Percentiles rank a stretch among this genome's conserved stretches.
These are phyloP conservation scores for Enteromius anoplus DNA, from an alignment of 2,797 vertebrate genomes.

Conservation along the genomic window DNA sequence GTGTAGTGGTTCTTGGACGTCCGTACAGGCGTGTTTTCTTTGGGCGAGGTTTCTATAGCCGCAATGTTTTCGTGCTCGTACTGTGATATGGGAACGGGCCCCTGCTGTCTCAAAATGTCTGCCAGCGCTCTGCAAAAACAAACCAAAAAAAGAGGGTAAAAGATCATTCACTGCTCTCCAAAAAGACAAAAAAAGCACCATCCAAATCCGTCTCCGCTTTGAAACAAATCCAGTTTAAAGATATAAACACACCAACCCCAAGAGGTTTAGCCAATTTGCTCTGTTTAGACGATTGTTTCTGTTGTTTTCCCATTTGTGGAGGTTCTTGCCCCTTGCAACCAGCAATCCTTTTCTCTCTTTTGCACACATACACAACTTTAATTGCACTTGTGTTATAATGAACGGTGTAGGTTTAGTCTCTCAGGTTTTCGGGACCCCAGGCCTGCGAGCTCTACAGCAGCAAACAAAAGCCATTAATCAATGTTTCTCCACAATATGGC, in stretches of 20 bases:
- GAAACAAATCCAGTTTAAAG: constrained; percentile 17
- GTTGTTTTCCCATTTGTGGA: neutral
- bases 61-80: constrained; percentile 92
- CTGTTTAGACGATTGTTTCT: constrained; percentile 10
- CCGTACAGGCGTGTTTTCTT: constrained; percentile 91
- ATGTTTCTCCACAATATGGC: constrained; percentile 29
- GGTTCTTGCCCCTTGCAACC: neutral
- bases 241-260: neutral
- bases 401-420: neutral
- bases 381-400: constrained; percentile 33
- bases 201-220: neutral
- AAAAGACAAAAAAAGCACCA: neutral
- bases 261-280: constrained; percentile 8
- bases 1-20: constrained; percentile 95
- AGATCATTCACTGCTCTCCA: neutral
- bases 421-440: constrained; percentile 38
- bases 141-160: constrained; percentile 35
- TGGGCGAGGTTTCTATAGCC: constrained; percentile 88
- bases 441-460: constrained; percentile 38
- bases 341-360: neutral
- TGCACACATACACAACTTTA: constrained; percentile 20
- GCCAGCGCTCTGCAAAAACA: constrained; percentile 86
- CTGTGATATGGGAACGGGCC: constrained; percentile 88
- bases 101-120: constrained; percentile 96
- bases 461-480: constrained; percentile 49